A percentile compares a stretch with the other conserved stretches of the same genome.
These are phyloP conservation scores for Nyctereutes procyonoides DNA, from an alignment of 2,113 vertebrate genomes.

Conservation along the genomic window DNA sequence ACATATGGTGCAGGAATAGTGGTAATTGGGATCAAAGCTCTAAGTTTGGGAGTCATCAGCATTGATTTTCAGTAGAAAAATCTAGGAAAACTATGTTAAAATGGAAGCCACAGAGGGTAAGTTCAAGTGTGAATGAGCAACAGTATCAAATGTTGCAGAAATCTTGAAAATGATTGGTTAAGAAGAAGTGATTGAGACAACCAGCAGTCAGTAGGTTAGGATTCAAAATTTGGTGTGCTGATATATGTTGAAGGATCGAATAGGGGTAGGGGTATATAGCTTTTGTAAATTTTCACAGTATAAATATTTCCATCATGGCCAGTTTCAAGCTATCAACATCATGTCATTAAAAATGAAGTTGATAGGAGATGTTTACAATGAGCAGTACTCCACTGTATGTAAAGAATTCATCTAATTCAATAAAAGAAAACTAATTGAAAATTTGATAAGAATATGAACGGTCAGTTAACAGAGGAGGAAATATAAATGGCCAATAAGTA, in stretches of 20 bases:
- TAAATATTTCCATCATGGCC: background rate
- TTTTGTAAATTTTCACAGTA: background rate
- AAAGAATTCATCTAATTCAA: background rate
- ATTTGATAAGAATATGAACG: conserved; percentile 44
- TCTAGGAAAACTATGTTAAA: background rate
- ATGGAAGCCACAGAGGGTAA: background rate
- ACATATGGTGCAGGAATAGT: background rate
- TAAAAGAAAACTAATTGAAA: conserved; percentile 9
- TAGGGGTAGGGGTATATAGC: background rate
- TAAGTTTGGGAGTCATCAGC: background rate
- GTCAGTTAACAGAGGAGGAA: conserved; percentile 10
- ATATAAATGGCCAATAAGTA: background rate
- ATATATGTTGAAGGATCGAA: background rate
- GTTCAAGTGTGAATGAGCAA: conserved; percentile 10
- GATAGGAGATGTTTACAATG: conserved; percentile 5
- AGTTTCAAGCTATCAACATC: background rate
- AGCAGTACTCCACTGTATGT: background rate
- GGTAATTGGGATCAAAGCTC: background rate
- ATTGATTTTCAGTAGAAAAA: background rate
- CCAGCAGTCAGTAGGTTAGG: background rate
- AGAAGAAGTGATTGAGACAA: background rate
- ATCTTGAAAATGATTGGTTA: background rate
- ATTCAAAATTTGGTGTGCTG: background rate
- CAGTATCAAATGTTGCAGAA: background rate
- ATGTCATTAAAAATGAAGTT: background rate